Base-by-base conservation (phyloP, 2,888 invertebrate species). In the Oscheius sp. region DNA sequence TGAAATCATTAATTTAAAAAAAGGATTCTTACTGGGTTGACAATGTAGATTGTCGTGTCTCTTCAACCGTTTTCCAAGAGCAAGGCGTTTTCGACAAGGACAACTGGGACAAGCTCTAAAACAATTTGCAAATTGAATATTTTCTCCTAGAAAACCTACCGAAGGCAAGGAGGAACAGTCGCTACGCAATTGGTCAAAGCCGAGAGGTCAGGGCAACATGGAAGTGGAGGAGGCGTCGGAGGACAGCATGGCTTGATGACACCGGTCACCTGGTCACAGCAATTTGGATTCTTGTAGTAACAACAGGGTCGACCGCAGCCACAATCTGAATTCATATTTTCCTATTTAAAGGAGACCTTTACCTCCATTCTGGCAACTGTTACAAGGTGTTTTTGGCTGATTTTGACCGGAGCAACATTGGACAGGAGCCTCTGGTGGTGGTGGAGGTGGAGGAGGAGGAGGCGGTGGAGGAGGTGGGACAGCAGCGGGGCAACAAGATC, bases 291-390 rank as follows among this genome's bases (percentile, higher is more conserved):
- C 61, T 81, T 79, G 74, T 84, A 84, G 74, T 84, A 85, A 68
- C 85, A 85, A 68, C 85, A 85, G 13, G 85, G 85, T 18, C 84
- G 69, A 29, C 85, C 85, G 69, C 85, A 85, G 35, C 81, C 81
- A 61, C 84, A 84, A 56, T 81, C 85, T 82, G 35, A 41, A 81
- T 27, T 46, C 3, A 29, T 61, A 13, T 61, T 29, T 61, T 41
- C 46, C 61, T 45, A 5, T 18, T 18, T 6, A 5, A 16, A 16
- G 18, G 21, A 7, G 13, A 2, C 2, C 49, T 29, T n/a, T 12
- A 74, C 74, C 74, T 49, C 81, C 81, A 71, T 76, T 76, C 23
- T 76, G 78, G 61, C 81, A 81, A 35, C 77, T 75, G 21, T 76
- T 35, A 52, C 81, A 78, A 12, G 78, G 79, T 6, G 77, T 74